Conservation (phyloP, 2,113 vertebrate genomes). For the Kryptolebias marmoratus region DNA sequence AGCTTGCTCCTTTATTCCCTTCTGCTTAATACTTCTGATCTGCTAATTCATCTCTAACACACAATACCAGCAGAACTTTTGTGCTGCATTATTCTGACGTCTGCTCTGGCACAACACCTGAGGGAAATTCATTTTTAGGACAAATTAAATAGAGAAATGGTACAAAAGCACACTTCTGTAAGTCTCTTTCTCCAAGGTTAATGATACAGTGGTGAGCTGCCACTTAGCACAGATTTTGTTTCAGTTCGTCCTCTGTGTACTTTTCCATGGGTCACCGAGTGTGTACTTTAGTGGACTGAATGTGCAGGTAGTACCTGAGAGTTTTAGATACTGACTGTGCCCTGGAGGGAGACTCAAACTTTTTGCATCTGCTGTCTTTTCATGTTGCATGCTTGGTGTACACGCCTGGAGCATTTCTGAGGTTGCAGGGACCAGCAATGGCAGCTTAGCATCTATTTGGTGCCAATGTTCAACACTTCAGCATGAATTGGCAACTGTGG, state of each 20-base stretch:
- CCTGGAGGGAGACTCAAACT: conserved; percentile 35
- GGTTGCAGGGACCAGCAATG: conserved; percentile 28
- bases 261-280: conserved; percentile 36
- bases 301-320: conserved; percentile 21
- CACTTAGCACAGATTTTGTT: conserved; percentile 37
- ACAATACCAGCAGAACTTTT: conserved; percentile 10
- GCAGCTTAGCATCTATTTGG: background rate
- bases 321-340: conserved; percentile 27
- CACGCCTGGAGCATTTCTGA: conserved; percentile 37
- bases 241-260: conserved; percentile 50
- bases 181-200: conserved; percentile 59
- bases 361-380: conserved; percentile 47
- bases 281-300: conserved; percentile 29
- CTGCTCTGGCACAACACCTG: conserved; percentile 21
- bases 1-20: background rate
- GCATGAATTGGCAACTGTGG: conserved; percentile 26
- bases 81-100: conserved; percentile 34
- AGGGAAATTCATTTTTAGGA: conserved; percentile 59
- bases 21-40: background rate
- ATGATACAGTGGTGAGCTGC: conserved; percentile 39
- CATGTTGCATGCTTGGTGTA: conserved; percentile 38
- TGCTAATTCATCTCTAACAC: conserved; percentile 7
- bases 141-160: conserved; percentile 53
- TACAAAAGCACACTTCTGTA: conserved; percentile 51
- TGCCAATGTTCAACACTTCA: conserved; percentile 34